These are phyloP conservation scores for Imbricaverruca yamaguchii DNA, from an alignment of 2,888 invertebrate species.

Conservation along the genomic window DNA sequence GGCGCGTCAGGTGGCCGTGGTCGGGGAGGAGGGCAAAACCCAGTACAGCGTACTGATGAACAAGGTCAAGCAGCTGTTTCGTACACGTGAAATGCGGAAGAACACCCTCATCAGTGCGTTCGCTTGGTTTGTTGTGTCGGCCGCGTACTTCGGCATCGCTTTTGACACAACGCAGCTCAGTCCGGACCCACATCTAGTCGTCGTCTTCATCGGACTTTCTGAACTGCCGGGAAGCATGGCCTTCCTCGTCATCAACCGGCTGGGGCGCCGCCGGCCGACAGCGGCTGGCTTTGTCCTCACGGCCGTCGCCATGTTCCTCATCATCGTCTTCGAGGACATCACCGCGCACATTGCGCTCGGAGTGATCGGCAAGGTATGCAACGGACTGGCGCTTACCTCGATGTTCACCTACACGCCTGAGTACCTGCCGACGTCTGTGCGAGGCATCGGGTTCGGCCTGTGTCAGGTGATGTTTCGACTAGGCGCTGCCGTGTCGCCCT, in stretches of 20 bases:
- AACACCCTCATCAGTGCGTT: background rate
- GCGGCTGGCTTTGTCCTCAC: conserved; percentile 42
- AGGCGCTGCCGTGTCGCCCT: conserved; percentile 46
- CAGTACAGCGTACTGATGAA: background rate
- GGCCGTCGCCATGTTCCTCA: conserved; percentile 42
- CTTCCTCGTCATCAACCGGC: conserved; percentile 41
- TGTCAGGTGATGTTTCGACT: conserved; percentile 39
- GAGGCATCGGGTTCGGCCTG: conserved; percentile 39
- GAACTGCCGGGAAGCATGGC: conserved; percentile 41
- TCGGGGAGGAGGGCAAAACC: too few relatives aligned
- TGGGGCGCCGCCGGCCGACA: conserved; percentile 45
- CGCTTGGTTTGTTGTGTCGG: conserved; percentile 35
- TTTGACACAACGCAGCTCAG: conserved; percentile 43
- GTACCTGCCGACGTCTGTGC: conserved; percentile 39
- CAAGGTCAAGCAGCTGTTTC: background rate
- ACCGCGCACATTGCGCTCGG: conserved; percentile 35
- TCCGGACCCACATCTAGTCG: conserved; percentile 45
- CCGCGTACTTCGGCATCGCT: conserved; percentile 44
- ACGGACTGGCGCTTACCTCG: conserved; percentile 43
- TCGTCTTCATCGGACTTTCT: conserved; percentile 47
- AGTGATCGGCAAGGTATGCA: conserved; percentile 42
- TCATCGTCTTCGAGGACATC: conserved; percentile 38
- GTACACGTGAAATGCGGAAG: background rate
- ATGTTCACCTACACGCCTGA: conserved; percentile 43
- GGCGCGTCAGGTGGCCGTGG: background rate